Evolutionary conservation across 2,113 vertebrate species (phyloP), one percentile per base, ranked within the genome.

Genomic region (Jaculus jaculus): DNA sequence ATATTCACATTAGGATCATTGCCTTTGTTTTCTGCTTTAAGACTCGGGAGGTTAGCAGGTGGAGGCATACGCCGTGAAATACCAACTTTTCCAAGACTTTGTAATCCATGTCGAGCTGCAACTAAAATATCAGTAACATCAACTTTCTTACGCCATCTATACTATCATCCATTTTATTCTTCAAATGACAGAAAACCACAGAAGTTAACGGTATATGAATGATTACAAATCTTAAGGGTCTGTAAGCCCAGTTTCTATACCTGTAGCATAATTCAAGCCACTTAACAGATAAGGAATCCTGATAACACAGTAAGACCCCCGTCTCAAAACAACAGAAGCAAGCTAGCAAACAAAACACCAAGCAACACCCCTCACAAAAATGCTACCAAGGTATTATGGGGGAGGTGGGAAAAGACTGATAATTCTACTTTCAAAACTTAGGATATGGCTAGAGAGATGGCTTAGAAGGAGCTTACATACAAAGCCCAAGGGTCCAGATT

Each of bases 21-120:
- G 98, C 99, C 99, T 98, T 99, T 99, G 98, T 99, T 99, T 97
- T 99, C 99, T 81, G 99, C 99, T 97, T 99, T 99, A 92, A 99
- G 97, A 97, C 99, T 99, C 94, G 99, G 99, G 94, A 99, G 98
- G 97, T 99, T 99, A 90, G 99, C 99, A 84, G 99, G 99, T 89
- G 99, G 99, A 96, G 99, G 99, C 99, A 99, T 99, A 92, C 99
- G 99, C 96, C 99, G 98, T 68, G 99, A 99, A 97, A 97, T 98
- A 89, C 99, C 99, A 98, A 99, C 99, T 98, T 99, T 99, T 88
- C 99, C 99, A 98, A 99, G 98, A 98, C 99, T 99, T 97, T 99
- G 99, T 97, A 99, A 99, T 96, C 99, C 99, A 99, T 99, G 99
- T 97, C 99, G 99, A 96, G 99, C 98, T 73, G 99, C 98, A 98